Base-by-base conservation (phyloP, 92 coral and sea anemone species). In the Porites divaricata region DNA sequence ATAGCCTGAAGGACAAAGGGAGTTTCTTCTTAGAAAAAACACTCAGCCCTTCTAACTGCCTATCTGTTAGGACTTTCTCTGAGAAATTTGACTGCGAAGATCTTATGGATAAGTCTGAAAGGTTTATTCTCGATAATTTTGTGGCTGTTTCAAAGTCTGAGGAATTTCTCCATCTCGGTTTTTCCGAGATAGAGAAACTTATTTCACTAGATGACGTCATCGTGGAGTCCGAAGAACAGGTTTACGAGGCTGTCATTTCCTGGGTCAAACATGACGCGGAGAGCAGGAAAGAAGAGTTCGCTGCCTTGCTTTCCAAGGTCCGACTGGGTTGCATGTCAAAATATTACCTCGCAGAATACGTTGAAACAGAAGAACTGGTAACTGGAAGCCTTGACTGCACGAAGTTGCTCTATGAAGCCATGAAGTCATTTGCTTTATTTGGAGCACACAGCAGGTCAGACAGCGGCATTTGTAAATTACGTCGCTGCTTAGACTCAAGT, bases 191-290 rank as follows among this genome's bases (percentile, higher is more conserved):
- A 13, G 79, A 85, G 68, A 91, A 90, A 70, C 84, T 97, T 22
- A 87, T 97, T 20, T 91, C 97, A 35, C 84, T 92, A 63, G 97
- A 95, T 53, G 97, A 91, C 62, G 65, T 97, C 61, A 89, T 83
- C 58, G 85, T 97, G 6, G 90, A 87, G 57, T 70, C 89, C 54
- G 99, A 97, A 61, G 97, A 93, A 45, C 94, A 95, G 80, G 97
- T 97, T 14, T 97, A 95, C 70, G 98, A 95, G 70, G 97, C 95
- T 25, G 91, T 93, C 24, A 67, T 97, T 22, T 80, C 94, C 35
- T 97, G 99, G 99, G 95, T 93, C n/a, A 93, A 88, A 77, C 90
- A 93, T 75, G 95, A 95, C 72, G 66, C 74, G 23, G 90, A 85
- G 12, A 83, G 87, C 21, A 86, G 98, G 28, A 81, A 69, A 67